Percentiles rank a stretch among this genome's conserved stretches.
phyloP scores from a whole-genome alignment of 1,140 invertebrate genomes.

The Agrilus planipennis region DNA sequence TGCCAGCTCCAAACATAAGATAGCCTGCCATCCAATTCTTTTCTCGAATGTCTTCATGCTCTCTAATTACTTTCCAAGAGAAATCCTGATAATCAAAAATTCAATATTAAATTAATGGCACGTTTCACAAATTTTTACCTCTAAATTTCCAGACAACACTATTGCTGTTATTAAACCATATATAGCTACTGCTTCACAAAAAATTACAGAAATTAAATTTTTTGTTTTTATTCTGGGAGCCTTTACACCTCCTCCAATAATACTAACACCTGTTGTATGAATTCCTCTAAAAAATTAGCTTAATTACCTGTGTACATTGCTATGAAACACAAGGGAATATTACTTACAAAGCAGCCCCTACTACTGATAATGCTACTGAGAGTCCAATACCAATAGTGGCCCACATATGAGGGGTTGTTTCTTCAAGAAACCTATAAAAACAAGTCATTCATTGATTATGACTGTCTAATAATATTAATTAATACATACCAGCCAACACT shows the following conservation, averaged over 20 bases:
- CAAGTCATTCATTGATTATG: no score
- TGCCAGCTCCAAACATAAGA: conserved; percentile 75
- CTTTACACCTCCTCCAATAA: conserved; percentile 95
- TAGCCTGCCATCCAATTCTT: conserved; percentile 57
- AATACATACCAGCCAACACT: conserved; percentile 24
- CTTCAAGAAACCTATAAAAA: conserved; percentile 56
- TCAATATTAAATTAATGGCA: neutral
- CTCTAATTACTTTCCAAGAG: conserved; percentile 11
- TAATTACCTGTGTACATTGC: neutral
- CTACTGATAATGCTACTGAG: conserved; percentile 87
- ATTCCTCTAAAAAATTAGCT: conserved; percentile 53
- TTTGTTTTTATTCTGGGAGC: conserved; percentile 98
- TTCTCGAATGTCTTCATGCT: conserved; percentile 11
- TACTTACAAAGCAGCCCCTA: conserved; percentile 79
- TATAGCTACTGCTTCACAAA: conserved; percentile 90
- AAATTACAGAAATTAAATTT: conserved; percentile 95
- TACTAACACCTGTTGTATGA: conserved; percentile 90
- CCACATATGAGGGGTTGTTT: conserved; percentile 90
- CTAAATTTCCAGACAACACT: conserved; percentile 61
- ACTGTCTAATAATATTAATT: no score
- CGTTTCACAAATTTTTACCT: conserved; percentile 16
- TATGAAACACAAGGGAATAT: neutral
- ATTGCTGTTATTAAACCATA: conserved; percentile 89
- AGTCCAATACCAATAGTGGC: conserved; percentile 81
- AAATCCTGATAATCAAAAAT: conserved; percentile 16